Evolutionary conservation across 2,113 vertebrate species (phyloP).

Genomic region (Hipposideros armiger): DNA sequence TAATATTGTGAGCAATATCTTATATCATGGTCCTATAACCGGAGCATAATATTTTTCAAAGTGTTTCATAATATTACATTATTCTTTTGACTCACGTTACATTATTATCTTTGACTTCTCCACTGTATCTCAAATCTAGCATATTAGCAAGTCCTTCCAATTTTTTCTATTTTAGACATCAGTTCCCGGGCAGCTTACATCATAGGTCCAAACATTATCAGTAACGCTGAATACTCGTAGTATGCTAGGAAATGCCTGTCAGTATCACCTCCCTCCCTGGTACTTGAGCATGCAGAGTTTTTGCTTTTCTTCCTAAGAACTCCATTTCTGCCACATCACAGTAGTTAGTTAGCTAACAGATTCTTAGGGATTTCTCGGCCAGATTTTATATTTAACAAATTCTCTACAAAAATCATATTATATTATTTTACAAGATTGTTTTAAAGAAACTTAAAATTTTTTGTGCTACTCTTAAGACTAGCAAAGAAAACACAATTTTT

Average conservation of each 20-base stretch:
- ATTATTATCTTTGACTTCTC: not conserved
- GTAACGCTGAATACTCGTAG: not conserved
- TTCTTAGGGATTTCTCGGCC: conserved; percentile 18
- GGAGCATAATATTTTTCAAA: not conserved
- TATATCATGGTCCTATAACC: not conserved
- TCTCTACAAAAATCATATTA: not conserved
- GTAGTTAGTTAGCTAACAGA: not conserved
- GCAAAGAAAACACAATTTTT: not conserved
- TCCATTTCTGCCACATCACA: not conserved
- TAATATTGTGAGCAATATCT: too few relatives aligned
- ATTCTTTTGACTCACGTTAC: not conserved
- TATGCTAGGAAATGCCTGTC: not conserved
- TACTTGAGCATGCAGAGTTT: not conserved
- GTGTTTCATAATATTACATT: not conserved
- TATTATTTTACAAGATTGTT: not conserved
- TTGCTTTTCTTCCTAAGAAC: conserved; percentile 15
- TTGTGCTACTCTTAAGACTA: not conserved
- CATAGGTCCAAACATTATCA: not conserved
- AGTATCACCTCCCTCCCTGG: not conserved
- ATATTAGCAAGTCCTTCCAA: not conserved
- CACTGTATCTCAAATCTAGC: not conserved
- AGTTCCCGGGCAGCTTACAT: not conserved
- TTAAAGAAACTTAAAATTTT: not conserved
- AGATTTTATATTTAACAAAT: not conserved
- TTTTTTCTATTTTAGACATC: not conserved